These are phyloP conservation scores for Holothuria scabra DNA, from an alignment of 53 echinoderm and acorn worm genomes.

Conservation along the genomic window DNA sequence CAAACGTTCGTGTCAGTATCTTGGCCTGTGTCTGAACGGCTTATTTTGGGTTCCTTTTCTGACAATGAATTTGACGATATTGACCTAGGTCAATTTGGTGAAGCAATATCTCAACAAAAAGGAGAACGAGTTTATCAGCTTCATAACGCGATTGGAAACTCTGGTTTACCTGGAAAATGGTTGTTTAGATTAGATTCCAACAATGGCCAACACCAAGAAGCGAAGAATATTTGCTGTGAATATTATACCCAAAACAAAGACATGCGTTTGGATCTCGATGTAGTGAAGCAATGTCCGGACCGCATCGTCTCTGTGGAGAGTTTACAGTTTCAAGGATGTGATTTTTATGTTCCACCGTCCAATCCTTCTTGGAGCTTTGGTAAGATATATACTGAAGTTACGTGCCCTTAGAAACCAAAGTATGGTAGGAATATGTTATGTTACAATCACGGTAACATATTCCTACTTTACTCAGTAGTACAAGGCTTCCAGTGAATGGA, in stretches of 20 bases:
- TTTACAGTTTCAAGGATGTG: background rate
- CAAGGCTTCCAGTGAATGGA: too few relatives aligned
- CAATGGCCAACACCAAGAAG: background rate
- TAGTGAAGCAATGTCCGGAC: conserved; percentile 18
- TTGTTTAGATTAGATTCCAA: conserved; percentile 2
- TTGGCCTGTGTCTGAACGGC: too few relatives aligned
- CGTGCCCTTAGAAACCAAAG: too few relatives aligned
- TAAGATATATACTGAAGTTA: too few relatives aligned
- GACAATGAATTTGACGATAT: too few relatives aligned
- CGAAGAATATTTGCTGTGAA: background rate
- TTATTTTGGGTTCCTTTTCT: too few relatives aligned
- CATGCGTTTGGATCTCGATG: background rate
- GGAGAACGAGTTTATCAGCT: background rate
- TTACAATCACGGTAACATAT: too few relatives aligned
- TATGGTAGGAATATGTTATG: too few relatives aligned
- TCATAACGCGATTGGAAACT: background rate
- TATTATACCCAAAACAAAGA: background rate
- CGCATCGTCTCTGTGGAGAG: background rate
- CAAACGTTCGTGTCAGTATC: too few relatives aligned
- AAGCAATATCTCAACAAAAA: background rate
- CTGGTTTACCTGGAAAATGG: background rate
- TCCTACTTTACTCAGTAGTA: too few relatives aligned
- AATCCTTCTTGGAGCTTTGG: background rate
- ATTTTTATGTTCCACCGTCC: background rate
- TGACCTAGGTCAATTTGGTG: background rate